phyloP scores from a whole-genome alignment of 2,797 vertebrate genomes.

The Graptemys geographica region DNA sequence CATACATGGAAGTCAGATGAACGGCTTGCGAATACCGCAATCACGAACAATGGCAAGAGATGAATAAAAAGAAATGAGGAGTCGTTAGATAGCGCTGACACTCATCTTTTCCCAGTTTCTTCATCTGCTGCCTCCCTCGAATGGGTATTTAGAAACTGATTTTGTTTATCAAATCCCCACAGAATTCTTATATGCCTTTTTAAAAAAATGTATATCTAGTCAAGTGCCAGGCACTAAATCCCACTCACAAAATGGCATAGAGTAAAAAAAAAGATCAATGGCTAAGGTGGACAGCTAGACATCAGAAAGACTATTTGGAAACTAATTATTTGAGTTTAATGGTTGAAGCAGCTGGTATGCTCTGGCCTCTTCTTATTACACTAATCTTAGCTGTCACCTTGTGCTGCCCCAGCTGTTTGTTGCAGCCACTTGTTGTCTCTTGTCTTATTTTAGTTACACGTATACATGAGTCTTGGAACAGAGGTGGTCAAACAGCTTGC shows the following conservation, averaged over 20 bases:
- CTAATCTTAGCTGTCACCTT: neutral
- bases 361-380: neutral
- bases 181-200: neutral
- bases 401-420: neutral
- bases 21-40: conserved; percentile 47
- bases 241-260: neutral
- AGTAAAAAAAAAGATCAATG: neutral
- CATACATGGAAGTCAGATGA: conserved; percentile 55
- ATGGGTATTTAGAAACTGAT: neutral
- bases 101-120: neutral
- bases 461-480: neutral
- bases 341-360: neutral
- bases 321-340: neutral
- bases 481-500: neutral
- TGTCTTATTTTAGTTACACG: neutral
- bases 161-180: neutral
- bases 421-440: neutral
- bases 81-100: neutral
- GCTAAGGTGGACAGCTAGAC: neutral
- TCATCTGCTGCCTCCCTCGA: too few species aligned
- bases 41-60: conserved; percentile 55
- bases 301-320: neutral
- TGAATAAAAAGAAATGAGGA: conserved; percentile 70
- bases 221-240: neutral
- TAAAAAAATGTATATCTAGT: neutral